Evolutionary conservation across 2,797 vertebrate species (phyloP).

Genomic region (Epinephelus awoara): DNA sequence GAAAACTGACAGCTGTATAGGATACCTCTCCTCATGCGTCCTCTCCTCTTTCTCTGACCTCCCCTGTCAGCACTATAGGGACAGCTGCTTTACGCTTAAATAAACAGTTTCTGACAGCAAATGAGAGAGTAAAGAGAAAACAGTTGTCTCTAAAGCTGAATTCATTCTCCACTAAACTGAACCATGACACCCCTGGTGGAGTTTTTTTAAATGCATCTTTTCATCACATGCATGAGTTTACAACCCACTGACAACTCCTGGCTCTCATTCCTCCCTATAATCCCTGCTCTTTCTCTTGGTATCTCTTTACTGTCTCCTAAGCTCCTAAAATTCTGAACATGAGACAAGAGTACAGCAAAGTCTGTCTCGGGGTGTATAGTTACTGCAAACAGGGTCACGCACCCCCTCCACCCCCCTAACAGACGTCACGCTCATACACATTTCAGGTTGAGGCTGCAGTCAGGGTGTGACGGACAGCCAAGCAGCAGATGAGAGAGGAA

Average conservation of each 20-base stretch:
- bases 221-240: not conserved
- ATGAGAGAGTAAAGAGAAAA: not conserved
- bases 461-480: conserved; percentile 49
- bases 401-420: conserved; percentile 27
- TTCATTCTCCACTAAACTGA: not conserved
- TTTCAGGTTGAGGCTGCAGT: conserved; percentile 59
- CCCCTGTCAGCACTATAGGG: not conserved
- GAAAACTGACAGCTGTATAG: conserved; percentile 43
- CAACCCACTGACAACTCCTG: not conserved
- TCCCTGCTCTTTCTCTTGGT: conserved; percentile 33
- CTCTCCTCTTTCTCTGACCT: conserved; percentile 12
- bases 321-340: conserved; percentile 62
- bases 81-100: not conserved
- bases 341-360: conserved; percentile 76
- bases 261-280: conserved; percentile 6
- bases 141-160: not conserved
- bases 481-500: conserved; percentile 58
- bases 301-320: conserved; percentile 45
- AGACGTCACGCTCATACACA: conserved; percentile 50
- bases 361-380: conserved; percentile 68
- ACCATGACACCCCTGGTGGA: not conserved
- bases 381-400: conserved; percentile 67
- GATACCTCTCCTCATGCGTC: conserved; percentile 12
- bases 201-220: not conserved
- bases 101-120: conserved; percentile 11